Evolutionary conservation across 2,888 invertebrate genomes (phyloP).

Genomic region (Phragmatobia fuliginosa): DNA sequence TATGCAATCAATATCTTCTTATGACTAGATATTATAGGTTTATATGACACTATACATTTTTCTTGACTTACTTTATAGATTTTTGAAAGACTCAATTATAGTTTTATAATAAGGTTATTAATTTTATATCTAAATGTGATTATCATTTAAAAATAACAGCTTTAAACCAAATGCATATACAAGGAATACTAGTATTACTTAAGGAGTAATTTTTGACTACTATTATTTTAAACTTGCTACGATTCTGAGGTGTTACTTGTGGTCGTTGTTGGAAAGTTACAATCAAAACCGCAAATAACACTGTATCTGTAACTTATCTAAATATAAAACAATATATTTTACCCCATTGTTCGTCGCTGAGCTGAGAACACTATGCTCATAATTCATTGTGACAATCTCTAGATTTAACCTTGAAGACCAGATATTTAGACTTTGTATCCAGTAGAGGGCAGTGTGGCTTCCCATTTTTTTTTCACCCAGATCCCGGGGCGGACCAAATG

Average conservation of each 20-base stretch:
- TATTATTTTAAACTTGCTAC: too few species aligned
- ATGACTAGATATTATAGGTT: constrained; percentile 65
- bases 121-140: background rate
- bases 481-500: too few species aligned
- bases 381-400: constrained; percentile 21
- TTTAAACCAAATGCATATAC: too few species aligned
- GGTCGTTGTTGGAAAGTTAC: too few species aligned
- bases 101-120: background rate
- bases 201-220: too few species aligned
- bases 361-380: constrained; percentile 21
- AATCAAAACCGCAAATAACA: too few species aligned
- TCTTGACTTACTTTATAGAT: constrained; percentile 26
- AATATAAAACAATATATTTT: background rate
- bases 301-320: too few species aligned
- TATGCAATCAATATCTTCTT: constrained; percentile 71
- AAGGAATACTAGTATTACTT: too few species aligned
- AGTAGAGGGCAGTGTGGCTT: background rate
- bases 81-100: background rate
- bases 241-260: too few species aligned
- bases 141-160: too few species aligned
- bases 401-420: constrained; percentile 24
- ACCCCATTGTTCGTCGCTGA: constrained; percentile 16
- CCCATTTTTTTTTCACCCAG: background rate
- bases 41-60: constrained; percentile 58
- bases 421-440: background rate